Evolutionary conservation across 2,113 vertebrate species (phyloP), one percentile per base, ranked within the genome.

Genomic region (Phrynocephalus versicolor): DNA sequence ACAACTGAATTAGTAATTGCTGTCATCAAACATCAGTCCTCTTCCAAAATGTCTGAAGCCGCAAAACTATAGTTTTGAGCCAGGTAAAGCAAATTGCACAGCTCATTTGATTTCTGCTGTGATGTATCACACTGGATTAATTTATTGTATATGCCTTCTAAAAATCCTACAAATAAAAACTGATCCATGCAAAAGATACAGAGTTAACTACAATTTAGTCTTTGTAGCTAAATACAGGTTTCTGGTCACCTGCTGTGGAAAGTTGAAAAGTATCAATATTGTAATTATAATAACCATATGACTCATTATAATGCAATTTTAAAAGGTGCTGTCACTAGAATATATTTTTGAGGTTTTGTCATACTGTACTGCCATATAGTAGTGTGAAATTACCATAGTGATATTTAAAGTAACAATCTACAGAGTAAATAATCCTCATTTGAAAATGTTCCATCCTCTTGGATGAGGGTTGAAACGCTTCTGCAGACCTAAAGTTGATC

Each of bases 11-110:
- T 94, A 92, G 91, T 94, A 92, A 91, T 92, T 92, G 90, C 79
- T 92, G 87, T 88, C 83, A 92, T 94, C 93, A 93, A 92, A n/a
- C n/a, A n/a, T n/a, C n/a, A n/a, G n/a, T 94, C 88, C 92, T 23
- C 70, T 86, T 90, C 90, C 88, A 90, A 92, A 89, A 91, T 87
- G 86, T 80, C 55, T 80, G 88, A 81, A 85, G 81, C 82, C 89
- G 87, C 89, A 92, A 79, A 90, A 92, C 39, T 86, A 86, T 81
- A 89, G 91, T 94, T 89, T 93, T 90, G 91, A 70, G 91, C 92
- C 37, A 88, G 85, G n/a, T 85, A 87, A 88, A 76, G 58, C 89
- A 87, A 64, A 87, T 69, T 75, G 57, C 39, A 86, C 65, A 94
- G 90, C 93, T 89, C 87, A 88, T 90, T 92, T 92, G 87, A 92